phyloP scores from a whole-genome alignment of 2,797 vertebrate genomes.

The Neosilurus mollespiculum region DNA sequence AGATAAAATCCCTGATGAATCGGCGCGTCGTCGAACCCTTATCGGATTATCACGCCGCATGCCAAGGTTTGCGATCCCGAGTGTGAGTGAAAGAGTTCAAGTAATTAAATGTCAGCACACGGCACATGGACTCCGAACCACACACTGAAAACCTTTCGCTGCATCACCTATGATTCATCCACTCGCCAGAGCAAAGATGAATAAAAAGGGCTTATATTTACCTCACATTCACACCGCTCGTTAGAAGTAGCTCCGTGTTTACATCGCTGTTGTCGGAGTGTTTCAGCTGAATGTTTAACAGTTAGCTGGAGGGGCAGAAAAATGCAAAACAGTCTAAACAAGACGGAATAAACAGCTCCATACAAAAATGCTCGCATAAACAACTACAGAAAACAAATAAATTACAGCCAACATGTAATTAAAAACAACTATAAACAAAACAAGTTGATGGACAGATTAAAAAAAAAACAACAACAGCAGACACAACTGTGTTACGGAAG shows the following conservation, averaged over 20 bases:
- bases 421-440: not conserved
- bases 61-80: not conserved
- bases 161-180: not conserved
- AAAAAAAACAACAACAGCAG: too few species aligned
- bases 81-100: not conserved
- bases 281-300: not conserved
- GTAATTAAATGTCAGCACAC: not conserved
- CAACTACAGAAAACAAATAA: not conserved
- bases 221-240: not conserved
- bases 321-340: not conserved
- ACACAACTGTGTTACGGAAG: too few species aligned
- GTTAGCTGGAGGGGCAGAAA: not conserved
- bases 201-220: not conserved
- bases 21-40: too few species aligned
- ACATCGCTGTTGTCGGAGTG: not conserved
- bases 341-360: not conserved
- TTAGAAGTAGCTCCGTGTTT: slow-evolving; percentile 2
- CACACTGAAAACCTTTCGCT: not conserved
- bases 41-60: not conserved
- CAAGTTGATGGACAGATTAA: too few species aligned
- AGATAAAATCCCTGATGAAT: not conserved
- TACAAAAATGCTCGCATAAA: not conserved
- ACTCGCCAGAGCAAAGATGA: not conserved
- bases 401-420: not conserved
- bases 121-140: not conserved